Evolutionary conservation across 2,113 vertebrate genomes (phyloP), one percentile per base, ranked within the genome.

Genomic region (Eclectus roratus): DNA sequence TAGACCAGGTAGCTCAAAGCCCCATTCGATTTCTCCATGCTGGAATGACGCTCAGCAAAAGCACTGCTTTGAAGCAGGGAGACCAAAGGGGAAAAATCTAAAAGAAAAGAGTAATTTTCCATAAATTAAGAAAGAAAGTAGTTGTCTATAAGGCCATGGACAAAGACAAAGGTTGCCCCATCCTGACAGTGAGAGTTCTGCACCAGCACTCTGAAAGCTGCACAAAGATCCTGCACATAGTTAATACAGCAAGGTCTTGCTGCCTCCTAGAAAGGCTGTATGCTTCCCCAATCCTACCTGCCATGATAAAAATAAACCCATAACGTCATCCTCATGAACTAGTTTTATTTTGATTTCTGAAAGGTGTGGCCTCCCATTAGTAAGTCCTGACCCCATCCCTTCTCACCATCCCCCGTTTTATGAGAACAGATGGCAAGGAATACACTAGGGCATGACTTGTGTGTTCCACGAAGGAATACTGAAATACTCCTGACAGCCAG

Each of bases 271-370:
- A 73, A 83, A 53, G 61, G 29, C 53, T 60, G 8, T 31, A 1
- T 0, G 5, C 7, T 13, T n/a, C 39, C 79, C 44, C 24, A 20
- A 15, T 37, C 69, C 49, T 9, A 47, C 47, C 49, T 78, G 58
- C 37, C 46, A 46, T 3, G 12, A 60, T 29, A 87, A 72, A 91
- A 95, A 77, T 31, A 91, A 93, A 52, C 29, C 35, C 12, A 0
- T 33, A 64, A 80, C 29, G 23, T 17, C 0, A 0, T 11, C 12
- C 43, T 9, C 7, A 9, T 7, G 2, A 55, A 39, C 7, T 15
- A 23, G 11, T 2, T 25, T 24, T 41, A 10, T 33, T 88, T 76
- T 23, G 29, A 16, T 66, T 88, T 86, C 64, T 68, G 72, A 89
- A 83, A 84, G 39, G 21, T 71, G 24, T 16, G 39, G 79, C 35